A percentile compares a stretch with the other conserved stretches of the same genome.
phyloP scores from a whole-genome alignment of 2,797 vertebrate species.

The Podargus strigoides region DNA sequence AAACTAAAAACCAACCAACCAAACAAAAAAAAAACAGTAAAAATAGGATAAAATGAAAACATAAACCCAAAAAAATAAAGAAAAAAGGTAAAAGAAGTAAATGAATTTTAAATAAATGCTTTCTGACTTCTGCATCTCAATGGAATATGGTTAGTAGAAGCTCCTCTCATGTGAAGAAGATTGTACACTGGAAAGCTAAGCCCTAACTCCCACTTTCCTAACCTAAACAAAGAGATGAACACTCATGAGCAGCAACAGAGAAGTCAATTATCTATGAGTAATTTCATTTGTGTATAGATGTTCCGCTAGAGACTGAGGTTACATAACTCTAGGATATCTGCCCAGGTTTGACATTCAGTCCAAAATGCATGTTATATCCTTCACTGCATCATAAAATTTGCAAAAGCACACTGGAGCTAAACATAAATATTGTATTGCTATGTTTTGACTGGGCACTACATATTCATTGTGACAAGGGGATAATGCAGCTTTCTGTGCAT shows the following conservation, averaged over 20 bases:
- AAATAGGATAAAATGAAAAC: neutral
- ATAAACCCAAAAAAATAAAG: neutral
- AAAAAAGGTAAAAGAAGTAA: neutral
- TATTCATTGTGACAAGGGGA: constrained; percentile 8
- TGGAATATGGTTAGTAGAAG: neutral
- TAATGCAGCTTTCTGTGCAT: neutral
- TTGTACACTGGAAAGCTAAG: neutral
- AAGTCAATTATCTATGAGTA: neutral
- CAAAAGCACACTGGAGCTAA: neutral
- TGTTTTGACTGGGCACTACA: neutral
- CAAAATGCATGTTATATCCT: neutral
- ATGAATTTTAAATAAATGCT: neutral
- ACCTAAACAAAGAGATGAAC: neutral
- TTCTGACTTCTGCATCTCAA: neutral
- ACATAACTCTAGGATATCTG: neutral
- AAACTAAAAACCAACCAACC: neutral
- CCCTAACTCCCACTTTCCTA: neutral
- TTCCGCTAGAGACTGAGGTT: neutral
- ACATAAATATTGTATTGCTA: constrained; percentile 43
- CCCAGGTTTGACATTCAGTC: neutral
- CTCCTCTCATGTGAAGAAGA: neutral
- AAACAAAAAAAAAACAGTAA: neutral
- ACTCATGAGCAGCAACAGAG: neutral
- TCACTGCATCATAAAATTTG: constrained; percentile 40
- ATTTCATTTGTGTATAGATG: neutral